Evolutionary conservation across 2,113 vertebrate species (phyloP).

Genomic region (Carollia perspicillata): DNA sequence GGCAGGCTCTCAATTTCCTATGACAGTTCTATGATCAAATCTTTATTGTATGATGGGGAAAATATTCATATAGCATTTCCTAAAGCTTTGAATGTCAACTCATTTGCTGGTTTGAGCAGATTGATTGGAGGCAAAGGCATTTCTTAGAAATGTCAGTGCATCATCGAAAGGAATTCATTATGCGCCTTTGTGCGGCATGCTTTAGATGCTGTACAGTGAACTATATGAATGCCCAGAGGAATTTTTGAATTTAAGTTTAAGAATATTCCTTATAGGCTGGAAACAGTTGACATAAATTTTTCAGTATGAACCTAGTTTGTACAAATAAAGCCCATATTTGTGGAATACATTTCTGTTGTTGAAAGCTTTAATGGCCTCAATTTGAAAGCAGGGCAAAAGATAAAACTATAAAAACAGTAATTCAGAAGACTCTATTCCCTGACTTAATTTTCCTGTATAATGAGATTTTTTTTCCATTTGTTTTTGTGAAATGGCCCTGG

Average conservation of each 20-base stretch:
- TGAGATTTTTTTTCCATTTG: conserved; percentile 45
- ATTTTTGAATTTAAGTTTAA: conserved; percentile 37
- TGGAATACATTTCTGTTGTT: conserved; percentile 36
- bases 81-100: conserved; percentile 39
- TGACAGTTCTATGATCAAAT: conserved; percentile 51
- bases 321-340: conserved; percentile 37
- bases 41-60: conserved; percentile 25
- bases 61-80: conserved; percentile 33
- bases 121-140: not conserved
- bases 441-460: conserved; percentile 64
- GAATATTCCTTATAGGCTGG: not conserved
- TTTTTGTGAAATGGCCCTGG: conserved; percentile 39
- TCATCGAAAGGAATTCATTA: conserved; percentile 32
- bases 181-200: not conserved
- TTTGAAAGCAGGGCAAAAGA: conserved; percentile 43
- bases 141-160: conserved; percentile 37
- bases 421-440: conserved; percentile 5
- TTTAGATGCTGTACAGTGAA: not conserved
- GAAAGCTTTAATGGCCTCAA: conserved; percentile 19
- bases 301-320: conserved; percentile 5
- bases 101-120: not conserved
- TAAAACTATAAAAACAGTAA: conserved; percentile 53
- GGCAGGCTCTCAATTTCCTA: conserved; percentile 31
- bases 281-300: conserved; percentile 25
- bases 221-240: not conserved